phyloP scores from a whole-genome alignment of 2,888 invertebrate genomes.

The Meiosimyza decipiens region DNA sequence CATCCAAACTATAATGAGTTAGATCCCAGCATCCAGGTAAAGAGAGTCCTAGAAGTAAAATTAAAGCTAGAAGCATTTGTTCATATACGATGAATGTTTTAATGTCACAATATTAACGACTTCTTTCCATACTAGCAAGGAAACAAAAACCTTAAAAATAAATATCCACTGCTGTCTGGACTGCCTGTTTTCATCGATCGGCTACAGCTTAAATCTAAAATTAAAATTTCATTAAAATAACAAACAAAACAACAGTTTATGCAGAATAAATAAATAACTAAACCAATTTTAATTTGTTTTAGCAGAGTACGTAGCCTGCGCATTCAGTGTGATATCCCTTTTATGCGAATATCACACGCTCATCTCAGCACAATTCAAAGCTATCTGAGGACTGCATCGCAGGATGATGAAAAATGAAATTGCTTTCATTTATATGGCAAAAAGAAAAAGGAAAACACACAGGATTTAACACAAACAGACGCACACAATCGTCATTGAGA shows the following conservation, averaged over 20 bases:
- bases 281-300: constrained; percentile 27
- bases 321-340: constrained; percentile 14
- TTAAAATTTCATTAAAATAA: constrained; percentile 29
- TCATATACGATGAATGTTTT: too few species aligned
- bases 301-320: neutral
- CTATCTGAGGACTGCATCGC: constrained; percentile 24
- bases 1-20: too few species aligned
- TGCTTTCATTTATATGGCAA: constrained; percentile 24
- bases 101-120: too few species aligned
- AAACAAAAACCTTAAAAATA: too few species aligned
- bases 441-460: neutral
- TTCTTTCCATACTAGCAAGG: too few species aligned
- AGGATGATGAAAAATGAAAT: constrained; percentile 20
- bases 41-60: too few species aligned
- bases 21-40: too few species aligned
- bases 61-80: too few species aligned
- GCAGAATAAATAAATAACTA: constrained; percentile 23
- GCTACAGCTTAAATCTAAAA: constrained; percentile 11
- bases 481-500: neutral
- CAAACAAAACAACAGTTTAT: constrained; percentile 30
- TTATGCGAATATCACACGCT: constrained; percentile 22
- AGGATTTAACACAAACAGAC: neutral
- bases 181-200: too few species aligned
- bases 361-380: constrained; percentile 1
- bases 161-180: too few species aligned